phyloP scores from a whole-genome alignment of 1,140 invertebrate species.

The Amyelois transitella region DNA sequence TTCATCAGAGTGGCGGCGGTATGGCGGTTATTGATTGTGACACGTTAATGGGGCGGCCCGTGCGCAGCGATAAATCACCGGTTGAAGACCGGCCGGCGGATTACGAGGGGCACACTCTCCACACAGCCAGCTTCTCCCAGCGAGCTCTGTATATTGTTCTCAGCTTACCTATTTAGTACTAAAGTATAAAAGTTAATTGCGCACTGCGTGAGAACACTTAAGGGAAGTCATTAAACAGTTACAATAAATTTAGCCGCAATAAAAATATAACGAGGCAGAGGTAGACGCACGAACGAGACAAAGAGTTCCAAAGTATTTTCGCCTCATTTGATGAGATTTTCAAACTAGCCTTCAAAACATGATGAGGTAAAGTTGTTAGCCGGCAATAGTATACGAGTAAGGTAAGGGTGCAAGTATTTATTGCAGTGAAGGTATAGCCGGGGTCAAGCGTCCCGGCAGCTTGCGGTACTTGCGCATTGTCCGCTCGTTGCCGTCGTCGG shows the following conservation, averaged over 20 bases:
- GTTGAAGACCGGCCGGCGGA: constrained; percentile 26
- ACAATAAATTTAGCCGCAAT: neutral
- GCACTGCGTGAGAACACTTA: neutral
- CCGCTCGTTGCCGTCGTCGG: neutral
- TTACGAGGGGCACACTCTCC: constrained; percentile 5
- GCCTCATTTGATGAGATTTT: neutral
- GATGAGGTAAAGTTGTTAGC: neutral
- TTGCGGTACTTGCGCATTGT: neutral
- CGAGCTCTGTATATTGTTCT: constrained; percentile 4
- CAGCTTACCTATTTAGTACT: constrained; percentile 5
- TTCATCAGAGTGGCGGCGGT: constrained; percentile 33
- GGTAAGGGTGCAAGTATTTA: neutral
- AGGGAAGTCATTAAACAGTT: neutral
- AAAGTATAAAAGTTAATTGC: constrained; percentile 4
- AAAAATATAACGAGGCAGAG: neutral
- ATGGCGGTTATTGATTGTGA: constrained; percentile 55
- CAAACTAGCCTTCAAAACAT: neutral
- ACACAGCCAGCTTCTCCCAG: neutral
- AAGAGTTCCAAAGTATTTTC: neutral
- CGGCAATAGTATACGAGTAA: neutral
- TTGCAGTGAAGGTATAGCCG: neutral
- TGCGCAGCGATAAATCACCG: constrained; percentile 49
- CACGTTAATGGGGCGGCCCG: constrained; percentile 41
- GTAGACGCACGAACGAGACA: neutral
- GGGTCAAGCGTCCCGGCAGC: neutral